Percentiles rank a stretch among this genome's conserved stretches.
These are phyloP conservation scores for Holothuria glaberrima DNA, from an alignment of 35 echinoderm and acorn worm genomes.

Conservation along the genomic window DNA sequence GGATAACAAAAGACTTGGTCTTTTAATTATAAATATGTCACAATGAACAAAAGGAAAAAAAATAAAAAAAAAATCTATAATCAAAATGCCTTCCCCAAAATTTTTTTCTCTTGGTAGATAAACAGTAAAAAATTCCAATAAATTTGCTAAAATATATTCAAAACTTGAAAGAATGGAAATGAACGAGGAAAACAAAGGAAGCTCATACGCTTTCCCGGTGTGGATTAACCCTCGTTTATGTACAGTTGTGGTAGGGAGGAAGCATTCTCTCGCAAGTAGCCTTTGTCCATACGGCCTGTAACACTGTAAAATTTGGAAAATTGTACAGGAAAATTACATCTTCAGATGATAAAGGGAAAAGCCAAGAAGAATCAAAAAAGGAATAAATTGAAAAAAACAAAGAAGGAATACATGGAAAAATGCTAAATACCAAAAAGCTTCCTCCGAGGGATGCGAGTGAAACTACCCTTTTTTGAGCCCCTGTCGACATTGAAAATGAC, in stretches of 20 bases:
- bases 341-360: conserved; percentile 18
- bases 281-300: conserved; percentile 48
- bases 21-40: no score
- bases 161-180: conserved; percentile 46
- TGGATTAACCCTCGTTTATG: conserved; percentile 41
- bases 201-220: conserved; percentile 57
- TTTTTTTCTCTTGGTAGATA: neutral
- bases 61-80: no score
- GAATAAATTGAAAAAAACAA: conserved; percentile 1
- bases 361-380: neutral
- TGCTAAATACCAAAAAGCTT: neutral
- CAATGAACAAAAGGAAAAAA: no score
- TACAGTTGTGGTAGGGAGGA: conserved; percentile 31
- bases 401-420: conserved; percentile 5
- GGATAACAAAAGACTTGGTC: no score
- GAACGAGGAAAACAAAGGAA: conserved; percentile 62
- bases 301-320: conserved; percentile 66
- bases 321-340: conserved; percentile 51
- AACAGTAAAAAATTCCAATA: conserved; percentile 5
- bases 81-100: no score
- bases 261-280: conserved; percentile 17
- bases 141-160: neutral
- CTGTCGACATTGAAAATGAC: neutral
- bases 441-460: neutral
- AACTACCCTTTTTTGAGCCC: neutral